Base-by-base conservation (phyloP, 2,797 vertebrate species). In the Betta splendens region DNA sequence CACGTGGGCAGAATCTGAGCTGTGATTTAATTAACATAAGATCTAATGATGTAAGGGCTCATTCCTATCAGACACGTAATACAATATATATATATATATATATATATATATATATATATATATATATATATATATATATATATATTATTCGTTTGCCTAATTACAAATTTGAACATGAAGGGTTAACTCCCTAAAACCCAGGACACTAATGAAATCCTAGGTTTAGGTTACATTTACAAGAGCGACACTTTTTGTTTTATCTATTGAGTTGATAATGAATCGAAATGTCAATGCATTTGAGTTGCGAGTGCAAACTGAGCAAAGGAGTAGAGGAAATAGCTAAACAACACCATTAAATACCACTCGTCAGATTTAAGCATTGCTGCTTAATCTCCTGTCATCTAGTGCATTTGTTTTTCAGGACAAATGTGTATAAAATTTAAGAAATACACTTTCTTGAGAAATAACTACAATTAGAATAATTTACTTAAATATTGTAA, bases 21-120 rank as follows among this genome's bases (percentile, higher is more conserved):
- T 61, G 18, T 37, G 37, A 55, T 36, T 23, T 16, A 11, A 64
- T 64, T 49, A 53, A 52, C 4, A 20, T 13, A n/a, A 35, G 2
- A 58, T 53, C 7, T 45, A 26, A 64, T 46, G 28, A 39, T 17
- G 7, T 28, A 9, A 5, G 47, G 6, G 2, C 2, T 1, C 5
- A 15, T 13, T 39, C n/a, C 11, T 42, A 36, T 2, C 7, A 35
- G 11, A n/a, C 4, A 13, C 8, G 13, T 15, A 33, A 16, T 26
- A 15, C n/a, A n/a, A n/a, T n/a, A 37, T 7, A 38, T 3, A 9
- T 11, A 21, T 13, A 22, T 11, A 9, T 25, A 26, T 8, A 38
- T 0, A 35, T 23, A 25, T 5, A 7, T 1, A 33, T 22, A 25
- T 28, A 10, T 2, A 13, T 8, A 15, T 6, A n/a, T n/a, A n/a